Base-by-base conservation (phyloP, 2,888 invertebrate species). In the Thymelicus lineola region DNA sequence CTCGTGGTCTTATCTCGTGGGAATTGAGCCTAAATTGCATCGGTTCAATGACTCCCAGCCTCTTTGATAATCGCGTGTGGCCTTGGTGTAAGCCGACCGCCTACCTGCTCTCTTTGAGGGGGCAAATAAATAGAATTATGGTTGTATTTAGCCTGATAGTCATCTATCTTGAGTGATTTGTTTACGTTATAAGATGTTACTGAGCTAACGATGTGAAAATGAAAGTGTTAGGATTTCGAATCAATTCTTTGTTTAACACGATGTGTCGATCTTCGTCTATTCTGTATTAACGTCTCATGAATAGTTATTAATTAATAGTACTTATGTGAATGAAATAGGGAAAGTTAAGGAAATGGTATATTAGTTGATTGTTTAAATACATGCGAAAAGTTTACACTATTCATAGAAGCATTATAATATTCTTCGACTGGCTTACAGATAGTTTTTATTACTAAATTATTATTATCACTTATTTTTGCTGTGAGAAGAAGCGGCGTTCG, bases 111-210 rank as follows among this genome's bases (percentile, higher is more conserved):
- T 68, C 61, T 72, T 69, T 62, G 65, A 62, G 66, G 62, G 66
- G 70, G 71, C 64, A 70, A 73, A 64, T 74, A 73, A 73, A 72
- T 70, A 73, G 72, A 70, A 66, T 74, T 74, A 72, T 67, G 66
- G 50, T 71, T 46, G 66, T 61, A 62, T 55, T 70, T 65, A 71
- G 62, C 28, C 10, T 48, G 71, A 70, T 73, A 71, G 55, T 61
- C 68, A 71, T 71, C 73, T 63, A 59, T 20, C 17, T 48, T 58
- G 62, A 59, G 63, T 58, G 20, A 50, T 64, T 64, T 70, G 70
- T 70, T 70, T 53, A 64, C 50, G 35, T 48, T 28, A 59, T 35
- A 58, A 35, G 36, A 42, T 50, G 45, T 63, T 12, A 63, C n/a
- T n/a, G 59, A 48, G 28, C 36, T 64, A 65, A 58, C 20, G 38